Base-by-base conservation (phyloP, 2,797 vertebrate species). In the Gymnoscopelus braueri region DNA sequence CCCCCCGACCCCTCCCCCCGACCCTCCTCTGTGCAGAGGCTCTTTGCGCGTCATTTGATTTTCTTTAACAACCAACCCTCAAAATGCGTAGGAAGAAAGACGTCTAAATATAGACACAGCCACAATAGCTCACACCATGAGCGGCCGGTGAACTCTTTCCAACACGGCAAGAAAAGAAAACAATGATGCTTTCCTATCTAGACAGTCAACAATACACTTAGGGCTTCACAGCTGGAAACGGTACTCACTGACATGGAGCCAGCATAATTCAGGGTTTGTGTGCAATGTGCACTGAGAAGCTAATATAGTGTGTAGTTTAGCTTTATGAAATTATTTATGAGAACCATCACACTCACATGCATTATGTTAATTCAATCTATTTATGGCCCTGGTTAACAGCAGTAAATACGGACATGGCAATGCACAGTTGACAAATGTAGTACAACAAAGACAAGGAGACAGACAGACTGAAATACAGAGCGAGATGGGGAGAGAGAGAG, bases 51-150 rank as follows among this genome's bases (percentile, higher is more conserved):
- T 94, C 93, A 93, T 91, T 91, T 92, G 89, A 94, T 94, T 93
- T 94, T 93, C 93, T 94, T 95, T 94, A 95, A 94, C 93, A 95
- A 93, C 91, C 92, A 93, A 92, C 88, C 89, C 94, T 92, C 92
- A 93, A 94, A 94, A 94, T 88, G 92, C 92, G 92, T 93, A 94
- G 93, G 92, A 94, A 91, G 93, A 92, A 93, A 92, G 90, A 91
- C 78, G 82, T 90, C 94, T 94, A 95, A 94, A 95, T 93, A 93
- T 95, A 95, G 94, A 90, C 10, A 65, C 89, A 92, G 91, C 91
- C 91, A 93, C 91, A 93, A 93, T 90, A 93, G 91, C 90, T 83
- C 83, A 71, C 87, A 81, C 88, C 77, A 76, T 75, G 57, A 89
- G 82, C 69, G 19, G 80, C 64, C 84, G 69, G 82, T 79, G 87